Evolutionary conservation across 2,113 vertebrate species (phyloP).

Genomic region (Montifringilla adamsi): DNA sequence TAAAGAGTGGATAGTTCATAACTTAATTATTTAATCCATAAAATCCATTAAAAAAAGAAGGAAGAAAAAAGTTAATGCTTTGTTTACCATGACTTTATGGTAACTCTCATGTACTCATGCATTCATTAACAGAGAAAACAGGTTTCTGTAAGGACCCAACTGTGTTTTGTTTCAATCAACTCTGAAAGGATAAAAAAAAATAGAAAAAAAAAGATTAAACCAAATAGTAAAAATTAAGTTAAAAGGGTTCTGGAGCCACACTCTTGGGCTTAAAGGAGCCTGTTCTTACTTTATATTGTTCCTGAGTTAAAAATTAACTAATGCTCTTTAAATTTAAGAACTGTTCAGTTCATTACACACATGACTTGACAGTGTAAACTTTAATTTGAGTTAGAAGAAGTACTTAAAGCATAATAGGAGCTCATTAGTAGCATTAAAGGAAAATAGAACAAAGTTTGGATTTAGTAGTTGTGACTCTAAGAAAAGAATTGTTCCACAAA

Average conservation of each 20-base stretch:
- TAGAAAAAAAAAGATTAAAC: not conserved
- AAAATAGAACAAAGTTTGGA: not conserved
- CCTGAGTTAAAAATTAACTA: not conserved
- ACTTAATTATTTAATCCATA: not conserved
- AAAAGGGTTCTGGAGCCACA: not conserved
- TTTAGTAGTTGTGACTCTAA: not conserved
- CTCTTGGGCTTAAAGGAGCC: not conserved
- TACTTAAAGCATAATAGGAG: not conserved
- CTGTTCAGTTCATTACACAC: not conserved
- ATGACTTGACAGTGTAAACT: not conserved
- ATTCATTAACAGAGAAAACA: not conserved
- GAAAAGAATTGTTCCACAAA: not conserved
- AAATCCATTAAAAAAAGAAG: not conserved
- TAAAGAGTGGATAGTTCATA: not conserved
- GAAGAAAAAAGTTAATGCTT: not conserved
- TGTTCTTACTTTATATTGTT: not conserved
- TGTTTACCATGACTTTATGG: not conserved
- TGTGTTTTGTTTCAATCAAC: not conserved
- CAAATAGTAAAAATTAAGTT: not conserved
- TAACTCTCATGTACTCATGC: not conserved
- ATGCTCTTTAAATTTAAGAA: not conserved
- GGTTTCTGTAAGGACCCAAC: not conserved
- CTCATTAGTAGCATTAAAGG: not conserved
- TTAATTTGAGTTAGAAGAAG: not conserved
- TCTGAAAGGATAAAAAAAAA: not conserved